A percentile compares a stretch with the other conserved stretches of the same genome.
Evolutionary conservation across 1,140 invertebrate genomes (phyloP).

Genomic region (Drosophila kanapiae): DNA sequence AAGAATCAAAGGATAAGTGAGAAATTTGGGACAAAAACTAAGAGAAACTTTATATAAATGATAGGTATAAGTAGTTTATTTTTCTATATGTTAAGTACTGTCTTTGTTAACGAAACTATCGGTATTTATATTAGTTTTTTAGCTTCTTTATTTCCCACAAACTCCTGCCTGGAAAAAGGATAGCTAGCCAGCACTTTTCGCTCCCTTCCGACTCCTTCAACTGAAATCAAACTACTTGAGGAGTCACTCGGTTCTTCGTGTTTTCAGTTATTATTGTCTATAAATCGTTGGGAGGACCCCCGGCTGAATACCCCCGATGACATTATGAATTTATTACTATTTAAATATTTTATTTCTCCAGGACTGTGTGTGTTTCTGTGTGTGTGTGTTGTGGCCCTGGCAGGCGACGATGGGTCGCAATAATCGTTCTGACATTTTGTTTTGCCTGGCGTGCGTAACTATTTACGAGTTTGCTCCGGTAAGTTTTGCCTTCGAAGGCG

Average conservation of each 20-base stretch:
- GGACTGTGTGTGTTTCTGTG: constrained; percentile 44
- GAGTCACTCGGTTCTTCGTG: constrained; percentile 62
- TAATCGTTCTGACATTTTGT: constrained; percentile 68
- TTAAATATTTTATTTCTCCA: constrained; percentile 80
- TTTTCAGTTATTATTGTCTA: constrained; percentile 80
- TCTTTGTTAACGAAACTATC: not conserved
- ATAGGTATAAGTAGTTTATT: too few species aligned
- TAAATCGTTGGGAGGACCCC: constrained; percentile 64
- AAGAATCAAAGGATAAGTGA: not conserved
- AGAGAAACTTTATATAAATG: too few species aligned
- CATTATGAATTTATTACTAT: constrained; percentile 84
- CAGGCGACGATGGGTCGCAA: constrained; percentile 78
- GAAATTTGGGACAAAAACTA: not conserved
- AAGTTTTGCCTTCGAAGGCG: constrained; percentile 54
- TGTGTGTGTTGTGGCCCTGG: constrained; percentile 52
- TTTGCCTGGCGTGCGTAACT: constrained; percentile 74
- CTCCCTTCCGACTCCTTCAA: constrained; percentile 30
- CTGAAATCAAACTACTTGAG: constrained; percentile 72
- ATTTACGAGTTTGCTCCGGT: constrained; percentile 71
- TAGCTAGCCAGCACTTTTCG: not conserved
- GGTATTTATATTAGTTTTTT: too few species aligned
- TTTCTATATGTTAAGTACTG: too few species aligned
- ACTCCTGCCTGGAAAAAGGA: not conserved
- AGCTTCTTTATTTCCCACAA: too few species aligned
- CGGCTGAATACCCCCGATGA: constrained; percentile 70